phyloP scores from a whole-genome alignment of 2,113 vertebrate genomes.

The Hippocampus mohnikei region DNA sequence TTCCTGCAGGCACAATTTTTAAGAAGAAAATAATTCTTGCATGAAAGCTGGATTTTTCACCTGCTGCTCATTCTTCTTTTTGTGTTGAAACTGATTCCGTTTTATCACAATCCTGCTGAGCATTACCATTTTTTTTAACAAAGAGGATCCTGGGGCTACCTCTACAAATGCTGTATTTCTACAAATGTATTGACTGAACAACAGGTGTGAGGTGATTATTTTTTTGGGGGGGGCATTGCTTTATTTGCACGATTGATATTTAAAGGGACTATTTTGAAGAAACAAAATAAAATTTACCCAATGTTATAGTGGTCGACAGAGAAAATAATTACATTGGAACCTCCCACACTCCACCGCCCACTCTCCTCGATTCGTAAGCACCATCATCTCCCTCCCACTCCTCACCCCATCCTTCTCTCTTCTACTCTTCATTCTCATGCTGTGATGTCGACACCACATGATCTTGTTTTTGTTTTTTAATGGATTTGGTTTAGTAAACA shows the following conservation, averaged over 20 bases:
- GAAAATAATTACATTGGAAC: no score
- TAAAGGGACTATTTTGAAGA: not conserved
- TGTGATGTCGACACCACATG: constrained; percentile 76
- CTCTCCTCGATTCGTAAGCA: constrained; percentile 67
- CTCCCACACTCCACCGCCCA: constrained; percentile 70
- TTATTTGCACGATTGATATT: not conserved
- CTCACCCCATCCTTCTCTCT: not conserved
- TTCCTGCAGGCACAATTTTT: constrained; percentile 35
- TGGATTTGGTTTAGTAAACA: constrained; percentile 49
- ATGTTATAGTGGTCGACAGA: not conserved
- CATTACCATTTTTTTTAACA: constrained; percentile 52
- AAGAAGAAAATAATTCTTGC: constrained; percentile 34
- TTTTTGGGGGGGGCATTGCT: not conserved
- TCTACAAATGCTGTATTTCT: not conserved
- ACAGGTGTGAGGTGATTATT: not conserved
- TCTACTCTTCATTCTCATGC: constrained; percentile 61
- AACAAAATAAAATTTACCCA: no score
- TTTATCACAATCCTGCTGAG: constrained; percentile 51
- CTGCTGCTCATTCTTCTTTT: constrained; percentile 51
- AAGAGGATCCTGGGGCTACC: not conserved
- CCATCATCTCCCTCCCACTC: constrained; percentile 62
- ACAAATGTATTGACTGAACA: not conserved
- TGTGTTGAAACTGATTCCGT: constrained; percentile 28
- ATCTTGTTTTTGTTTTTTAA: constrained; percentile 34
- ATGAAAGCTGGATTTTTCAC: constrained; percentile 54